Evolutionary conservation across 1,140 invertebrate genomes (phyloP), one percentile per base, ranked within the genome.

Genomic region (Rhopalosiphum padi): DNA sequence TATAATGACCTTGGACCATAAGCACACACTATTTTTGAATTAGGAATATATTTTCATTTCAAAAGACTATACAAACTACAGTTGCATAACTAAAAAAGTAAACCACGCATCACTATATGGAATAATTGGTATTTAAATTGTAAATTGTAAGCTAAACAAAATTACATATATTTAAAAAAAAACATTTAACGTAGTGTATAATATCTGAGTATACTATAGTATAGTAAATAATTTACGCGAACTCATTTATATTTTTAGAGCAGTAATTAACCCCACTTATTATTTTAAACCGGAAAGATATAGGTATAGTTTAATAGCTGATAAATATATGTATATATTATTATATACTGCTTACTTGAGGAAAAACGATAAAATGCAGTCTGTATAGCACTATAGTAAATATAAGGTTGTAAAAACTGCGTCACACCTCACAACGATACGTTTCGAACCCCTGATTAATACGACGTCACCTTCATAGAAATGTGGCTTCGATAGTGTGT

Each of bases 391-490:
- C 46, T 11, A 46, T 46, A 55, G 88, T 41, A 53, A 89, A 89
- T 55, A 37, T 37, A 53, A 51, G 9, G 51, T 37, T 37, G 21
- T 89, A 89, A 53, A 53, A 53, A 55, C 87, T 55, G 21, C 51
- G 88, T 89, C 51, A 89, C 46, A 53, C 53, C 30, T 51, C 51
- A 37, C 9, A 41, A 53, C 8, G 2, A 25, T 55, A 89, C 22
- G 83, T 92, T 91, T 82, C 91, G 91, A 92, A 92, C 91, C 91
- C 46, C 91, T 85, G 91, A 83, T 82, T 82, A 46, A 83, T 83
- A 83, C 60, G 7, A 89, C 43, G 30, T 30, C 25, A 92, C 91
- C 91, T 92, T 92, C 46, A 92, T 21, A 83, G 46, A 85, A 68
- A 91, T 91, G 90, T 46, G 41, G 37, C 15, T 37, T 77, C n/a